Base-by-base conservation (phyloP, 2,797 vertebrate genomes). In the Malacoraja senta region DNA sequence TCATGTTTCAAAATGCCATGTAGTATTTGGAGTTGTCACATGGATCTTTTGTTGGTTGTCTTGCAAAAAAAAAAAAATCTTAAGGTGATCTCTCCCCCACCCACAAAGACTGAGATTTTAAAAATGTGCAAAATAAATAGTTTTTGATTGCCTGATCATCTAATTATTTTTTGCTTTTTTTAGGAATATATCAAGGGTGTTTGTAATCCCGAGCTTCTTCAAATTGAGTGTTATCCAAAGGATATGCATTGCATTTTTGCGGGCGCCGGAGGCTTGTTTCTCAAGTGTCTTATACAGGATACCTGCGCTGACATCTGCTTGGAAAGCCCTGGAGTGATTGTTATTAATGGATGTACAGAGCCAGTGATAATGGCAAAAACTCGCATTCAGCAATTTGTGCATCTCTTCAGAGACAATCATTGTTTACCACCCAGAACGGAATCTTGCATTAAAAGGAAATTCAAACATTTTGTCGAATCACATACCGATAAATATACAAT, bases 201-300 rank as follows among this genome's bases (percentile, higher is more conserved):
- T 78, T 99, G 98, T 95, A 98, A 99, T 95, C 99, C 98, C 8
- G 99, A 99, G 94, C 96, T 99, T 74, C 97, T 98, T 95, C 95
- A 98, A 94, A 98, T 96, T 71, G 98, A 99, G 94, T 93, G 94
- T 15, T 99, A 99, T 95, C 99, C 99, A 0, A 98, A 97, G 94
- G 98, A 99, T 95, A 98, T 99, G 98, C 98, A 99, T 94, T 99
- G 99, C 94, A 98, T 99, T 94, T 99, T 99, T 21, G 98, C 96
- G 1, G 98, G 98, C 0, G 98, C 98, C 0, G 96, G 97, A 58
- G 97, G 96, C 76, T 97, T 98, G 63, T 99, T 99, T 95, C 95
- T 99, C 93, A 97, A 98, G 95, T 96, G 97, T 58, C 96, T 99
- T 77, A 96, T 98, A 93, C 97, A 97, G 93, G 98, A 99, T 95